phyloP scores from a whole-genome alignment of 2,888 invertebrate species.

The Drosophila birchii region DNA sequence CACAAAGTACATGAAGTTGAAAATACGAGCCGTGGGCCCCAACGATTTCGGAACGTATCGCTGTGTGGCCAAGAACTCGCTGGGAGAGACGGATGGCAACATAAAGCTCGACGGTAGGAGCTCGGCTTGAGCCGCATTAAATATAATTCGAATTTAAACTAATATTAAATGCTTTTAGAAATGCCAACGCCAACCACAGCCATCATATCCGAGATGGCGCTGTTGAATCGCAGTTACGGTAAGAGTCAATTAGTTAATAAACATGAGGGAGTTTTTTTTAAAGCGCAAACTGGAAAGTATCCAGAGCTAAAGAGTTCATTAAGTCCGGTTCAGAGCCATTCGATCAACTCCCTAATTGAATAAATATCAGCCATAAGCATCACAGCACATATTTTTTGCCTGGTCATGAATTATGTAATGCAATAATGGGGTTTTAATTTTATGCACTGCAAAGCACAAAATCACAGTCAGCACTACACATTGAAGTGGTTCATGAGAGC shows the following conservation, averaged over 20 bases:
- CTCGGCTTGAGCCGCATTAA: not conserved
- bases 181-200: slow-evolving; percentile 93
- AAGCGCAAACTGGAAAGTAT: slow-evolving; percentile 3
- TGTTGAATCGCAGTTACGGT: slow-evolving; percentile 84
- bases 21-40: slow-evolving; percentile 91
- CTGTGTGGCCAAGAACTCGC: slow-evolving; percentile 95
- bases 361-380: slow-evolving; percentile 39
- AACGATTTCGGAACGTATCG: slow-evolving; percentile 95
- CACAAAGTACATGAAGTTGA: slow-evolving; percentile 95
- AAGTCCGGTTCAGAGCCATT: slow-evolving; percentile 38
- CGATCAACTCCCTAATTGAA: slow-evolving; percentile 41
- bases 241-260: slow-evolving; percentile 42
- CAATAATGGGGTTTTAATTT: slow-evolving; percentile 54
- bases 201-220: slow-evolving; percentile 86
- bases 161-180: slow-evolving; percentile 86
- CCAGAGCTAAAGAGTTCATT: slow-evolving; percentile 13
- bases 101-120: slow-evolving; percentile 94
- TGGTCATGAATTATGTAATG: slow-evolving; percentile 27
- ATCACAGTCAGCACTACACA: slow-evolving; percentile 54
- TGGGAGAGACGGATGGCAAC: slow-evolving; percentile 95
- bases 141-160: not conserved
- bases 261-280: not conserved
- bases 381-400: slow-evolving; percentile 27
- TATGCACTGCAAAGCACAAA: slow-evolving; percentile 67
- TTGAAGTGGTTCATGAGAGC: slow-evolving; percentile 19